Evolutionary conservation across 2,888 invertebrate species (phyloP), one percentile per base, ranked within the genome.

Genomic region (Biston stratarius): DNA sequence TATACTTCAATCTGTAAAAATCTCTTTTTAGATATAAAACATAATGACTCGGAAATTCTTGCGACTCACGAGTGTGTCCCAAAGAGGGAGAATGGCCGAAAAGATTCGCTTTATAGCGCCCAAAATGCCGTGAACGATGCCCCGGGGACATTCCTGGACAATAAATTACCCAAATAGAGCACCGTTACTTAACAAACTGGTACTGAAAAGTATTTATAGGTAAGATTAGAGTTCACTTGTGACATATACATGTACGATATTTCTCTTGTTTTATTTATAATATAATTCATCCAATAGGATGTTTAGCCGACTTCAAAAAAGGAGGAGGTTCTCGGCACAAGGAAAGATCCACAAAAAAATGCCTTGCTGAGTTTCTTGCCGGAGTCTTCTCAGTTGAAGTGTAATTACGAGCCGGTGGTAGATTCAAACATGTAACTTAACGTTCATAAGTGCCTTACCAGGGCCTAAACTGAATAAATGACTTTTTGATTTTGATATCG

Each of bases 91-190:
- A 66, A 72, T 67, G 61, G 65, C 67, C 64, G 65, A 63, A 74
- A 72, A 70, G 73, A 73, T 69, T 70, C 71, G 67, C 71, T 74
- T 76, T 77, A 77, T 74, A 69, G 60, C 48, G 70, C 61, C 57
- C 57, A 68, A 73, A 76, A 75, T 75, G 70, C 69, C 61, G 61
- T 76, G 72, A 69, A 78, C 69, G 67, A 67, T 67, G 58, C 77
- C 72, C 67, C n/a, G 7, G 75, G 73, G 80, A 72, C 38, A 52
- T 11, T 34, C 42, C 55, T 40, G 55, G 47, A 57, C 40, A 72
- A 70, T 80, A 78, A 80, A 80, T 78, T 74, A 75, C 73, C 40
- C 49, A 74, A 73, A 69, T 56, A 75, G 36, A 66, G 40, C n/a
- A n/a, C 36, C 42, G 10, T 45, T 58, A 65, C 38, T 24, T 51